A percentile compares a stretch with the other conserved stretches of the same genome.
These are phyloP conservation scores for Cichlasoma orientale DNA, from an alignment of 2,797 vertebrate species.

Conservation along the genomic window DNA sequence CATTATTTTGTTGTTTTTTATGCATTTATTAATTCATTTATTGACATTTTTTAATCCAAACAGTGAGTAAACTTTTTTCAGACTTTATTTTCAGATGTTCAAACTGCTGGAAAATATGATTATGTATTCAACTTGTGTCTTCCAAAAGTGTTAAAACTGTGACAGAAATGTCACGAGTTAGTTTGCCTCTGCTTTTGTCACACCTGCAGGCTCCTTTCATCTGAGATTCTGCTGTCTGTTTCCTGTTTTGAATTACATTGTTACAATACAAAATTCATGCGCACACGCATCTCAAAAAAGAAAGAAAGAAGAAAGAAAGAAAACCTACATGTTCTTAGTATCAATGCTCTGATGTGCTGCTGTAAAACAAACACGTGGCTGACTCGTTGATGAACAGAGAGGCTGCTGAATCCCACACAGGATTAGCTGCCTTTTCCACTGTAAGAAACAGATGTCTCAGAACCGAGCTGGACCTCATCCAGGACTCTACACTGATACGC, in stretches of 20 bases:
- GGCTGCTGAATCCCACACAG: slow-evolving; percentile 43
- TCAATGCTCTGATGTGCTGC: neutral
- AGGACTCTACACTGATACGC: slow-evolving; percentile 7
- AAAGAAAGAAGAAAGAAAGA: neutral
- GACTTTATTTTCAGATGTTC: neutral
- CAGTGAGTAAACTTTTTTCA: neutral
- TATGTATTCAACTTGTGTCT: neutral
- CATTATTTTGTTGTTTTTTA: neutral
- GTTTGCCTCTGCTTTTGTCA: neutral
- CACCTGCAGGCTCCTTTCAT: neutral
- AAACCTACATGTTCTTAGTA: neutral
- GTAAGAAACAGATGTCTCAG: slow-evolving; percentile 44
- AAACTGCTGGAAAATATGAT: neutral
- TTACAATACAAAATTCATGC: neutral
- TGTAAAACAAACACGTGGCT: slow-evolving; percentile 7
- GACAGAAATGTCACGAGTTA: neutral
- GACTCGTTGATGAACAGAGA: slow-evolving; percentile 10
- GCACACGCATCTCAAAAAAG: neutral
- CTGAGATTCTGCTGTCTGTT: neutral
- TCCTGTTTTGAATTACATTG: neutral
- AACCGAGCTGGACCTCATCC: slow-evolving; percentile 27
- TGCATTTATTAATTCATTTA: neutral
- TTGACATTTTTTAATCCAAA: neutral
- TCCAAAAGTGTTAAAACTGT: slow-evolving; percentile 1
- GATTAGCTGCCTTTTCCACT: slow-evolving; percentile 31